These are phyloP conservation scores for Chelon auratus DNA, from an alignment of 2,797 vertebrate species.

Conservation along the genomic window DNA sequence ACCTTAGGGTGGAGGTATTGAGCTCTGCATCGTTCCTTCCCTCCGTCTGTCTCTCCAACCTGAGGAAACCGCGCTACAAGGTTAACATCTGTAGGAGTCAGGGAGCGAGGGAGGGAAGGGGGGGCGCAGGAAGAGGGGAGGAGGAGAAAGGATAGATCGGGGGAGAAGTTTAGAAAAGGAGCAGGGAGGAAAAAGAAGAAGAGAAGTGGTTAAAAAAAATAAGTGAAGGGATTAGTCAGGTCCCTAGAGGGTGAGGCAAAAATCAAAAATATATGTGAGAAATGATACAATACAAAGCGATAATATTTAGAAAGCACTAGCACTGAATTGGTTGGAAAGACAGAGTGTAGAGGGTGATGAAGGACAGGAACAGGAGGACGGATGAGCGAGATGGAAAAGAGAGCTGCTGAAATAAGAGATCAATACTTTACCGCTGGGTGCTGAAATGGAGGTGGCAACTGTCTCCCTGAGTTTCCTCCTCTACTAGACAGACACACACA, in stretches of 20 bases:
- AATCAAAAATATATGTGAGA: neutral
- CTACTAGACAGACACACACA: slow-evolving; percentile 34
- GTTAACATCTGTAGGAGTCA: slow-evolving; percentile 78
- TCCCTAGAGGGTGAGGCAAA: neutral
- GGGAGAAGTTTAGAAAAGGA: slow-evolving; percentile 2
- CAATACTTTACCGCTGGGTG: slow-evolving; percentile 75
- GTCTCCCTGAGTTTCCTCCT: slow-evolving; percentile 74
- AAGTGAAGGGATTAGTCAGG: neutral
- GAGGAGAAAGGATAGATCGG: neutral
- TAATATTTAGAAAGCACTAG: slow-evolving; percentile 1
- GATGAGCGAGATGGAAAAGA: slow-evolving; percentile 54
- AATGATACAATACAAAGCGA: neutral
- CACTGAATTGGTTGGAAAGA: slow-evolving; percentile 3
- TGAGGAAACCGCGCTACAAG: slow-evolving; percentile 79
- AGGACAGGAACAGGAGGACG: slow-evolving; percentile 39
- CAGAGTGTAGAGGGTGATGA: slow-evolving; percentile 11
- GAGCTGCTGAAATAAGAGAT: slow-evolving; percentile 69
- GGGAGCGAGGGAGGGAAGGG: slow-evolving; percentile 36
- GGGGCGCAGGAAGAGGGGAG: slow-evolving; percentile 12
- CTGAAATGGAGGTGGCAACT: slow-evolving; percentile 76
- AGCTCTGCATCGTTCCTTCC: slow-evolving; percentile 67
- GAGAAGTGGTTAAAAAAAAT: neutral
- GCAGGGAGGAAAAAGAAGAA: neutral
- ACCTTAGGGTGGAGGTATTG: slow-evolving; percentile 85
- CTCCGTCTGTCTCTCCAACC: slow-evolving; percentile 59